Base-by-base conservation (phyloP, 2,797 vertebrate species). In the Peromyscus attwateri region DNA sequence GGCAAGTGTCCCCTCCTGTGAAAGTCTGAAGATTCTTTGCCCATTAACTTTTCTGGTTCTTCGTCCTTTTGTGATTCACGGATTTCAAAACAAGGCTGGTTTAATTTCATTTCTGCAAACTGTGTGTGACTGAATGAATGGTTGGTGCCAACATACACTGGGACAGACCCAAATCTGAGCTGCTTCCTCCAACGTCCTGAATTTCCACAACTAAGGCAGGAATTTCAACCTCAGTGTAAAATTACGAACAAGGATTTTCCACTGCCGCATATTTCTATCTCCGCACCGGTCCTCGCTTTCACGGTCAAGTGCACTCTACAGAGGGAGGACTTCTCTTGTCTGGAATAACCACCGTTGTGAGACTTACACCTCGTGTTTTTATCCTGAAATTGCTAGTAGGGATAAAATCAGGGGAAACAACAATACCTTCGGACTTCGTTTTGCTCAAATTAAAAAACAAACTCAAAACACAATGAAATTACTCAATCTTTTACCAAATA, bases 71-170 rank as follows among this genome's bases (percentile, higher is more conserved):
- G 93, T 80, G 75, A 92, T 94, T 92, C 79, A 94, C 68, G 34
- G 90, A 77, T 92, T 96, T 97, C 92, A 94, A 94, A 93, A 89
- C 95, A 95, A 96, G 92, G 73, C 46, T 91, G 93, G 64, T 62
- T 95, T 84, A 43, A 95, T 94, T 66, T 96, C 88, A 46, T 94
- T 95, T 92, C 49, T 84, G 49, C 87, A 96, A 60, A 89, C 92
- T 82, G n/a, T 37, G 55, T 6, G 46, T 85, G 60, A 82, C 92
- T 49, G 68, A 88, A 40, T 66, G 62, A 83, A n/a, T 57, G 21
- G 75, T 34, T 79, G 2, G 0, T 87, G 76, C 77, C 83, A 79
- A 95, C 68, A 89, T 77, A 82, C 14, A 40, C 49, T 91, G 82
- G 73, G 71, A 81, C 0, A 3, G 80, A 95, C 75, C 83, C 95